These are phyloP conservation scores for Uromys caudimaculatus DNA, from an alignment of 2,797 vertebrate species.

Conservation along the genomic window DNA sequence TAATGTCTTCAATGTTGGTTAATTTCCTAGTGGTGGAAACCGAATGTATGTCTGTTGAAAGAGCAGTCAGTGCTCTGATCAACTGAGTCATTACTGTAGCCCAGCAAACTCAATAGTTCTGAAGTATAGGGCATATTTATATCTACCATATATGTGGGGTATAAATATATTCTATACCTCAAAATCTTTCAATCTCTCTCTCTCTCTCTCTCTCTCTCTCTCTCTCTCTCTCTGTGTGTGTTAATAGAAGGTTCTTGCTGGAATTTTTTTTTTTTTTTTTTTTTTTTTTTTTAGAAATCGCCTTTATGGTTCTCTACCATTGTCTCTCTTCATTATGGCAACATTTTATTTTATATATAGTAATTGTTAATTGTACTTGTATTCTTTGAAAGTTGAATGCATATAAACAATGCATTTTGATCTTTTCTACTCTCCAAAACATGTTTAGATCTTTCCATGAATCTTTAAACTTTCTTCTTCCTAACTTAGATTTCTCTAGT, in stretches of 20 bases:
- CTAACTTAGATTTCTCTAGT: not conserved
- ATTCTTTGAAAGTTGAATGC: not conserved
- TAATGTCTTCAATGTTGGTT: not conserved
- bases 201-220: too few relatives aligned
- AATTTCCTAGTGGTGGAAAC: not conserved
- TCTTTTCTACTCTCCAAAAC: not conserved
- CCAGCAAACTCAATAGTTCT: not conserved
- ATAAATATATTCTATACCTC: not conserved
- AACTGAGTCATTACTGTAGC: not conserved
- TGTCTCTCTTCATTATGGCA: not conserved
- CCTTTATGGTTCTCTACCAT: not conserved
- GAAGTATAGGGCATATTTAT: not conserved
- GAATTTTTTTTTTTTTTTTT: not conserved
- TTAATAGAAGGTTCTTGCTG: not conserved
- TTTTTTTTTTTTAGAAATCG: not conserved
- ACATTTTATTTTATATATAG: not conserved
- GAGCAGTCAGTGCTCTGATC: not conserved
- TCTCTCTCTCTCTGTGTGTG: not conserved
- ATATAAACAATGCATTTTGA: not conserved
- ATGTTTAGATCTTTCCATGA: not conserved
- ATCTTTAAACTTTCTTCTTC: not conserved
- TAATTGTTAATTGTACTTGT: not conserved
- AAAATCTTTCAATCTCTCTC: not conserved
- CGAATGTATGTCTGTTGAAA: not conserved
- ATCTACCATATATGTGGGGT: not conserved